phyloP scores from a whole-genome alignment of 1,140 invertebrate genomes.

The Lepeophtheirus salmonis region DNA sequence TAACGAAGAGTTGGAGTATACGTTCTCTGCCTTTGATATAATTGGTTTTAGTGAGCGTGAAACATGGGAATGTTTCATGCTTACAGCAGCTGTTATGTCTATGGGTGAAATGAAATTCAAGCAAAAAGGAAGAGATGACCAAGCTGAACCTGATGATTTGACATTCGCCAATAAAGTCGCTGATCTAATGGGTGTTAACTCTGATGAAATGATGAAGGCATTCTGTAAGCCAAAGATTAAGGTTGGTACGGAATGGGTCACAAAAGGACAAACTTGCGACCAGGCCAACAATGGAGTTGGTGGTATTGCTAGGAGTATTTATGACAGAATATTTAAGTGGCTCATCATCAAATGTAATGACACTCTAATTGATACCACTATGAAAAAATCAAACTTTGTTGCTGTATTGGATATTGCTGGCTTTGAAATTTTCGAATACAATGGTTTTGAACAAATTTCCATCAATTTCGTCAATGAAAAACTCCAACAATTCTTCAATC shows the following conservation, averaged over 20 bases:
- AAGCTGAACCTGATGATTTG: slow-evolving; percentile 62
- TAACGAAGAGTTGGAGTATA: slow-evolving; percentile 46
- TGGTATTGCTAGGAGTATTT: slow-evolving; percentile 91
- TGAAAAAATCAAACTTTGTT: slow-evolving; percentile 93
- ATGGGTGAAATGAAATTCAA: slow-evolving; percentile 99
- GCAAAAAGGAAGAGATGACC: slow-evolving; percentile 96
- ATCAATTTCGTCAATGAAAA: slow-evolving; percentile 98
- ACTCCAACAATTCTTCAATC: slow-evolving; percentile 93
- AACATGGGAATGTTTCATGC: slow-evolving; percentile 88
- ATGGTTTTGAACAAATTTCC: slow-evolving; percentile 98
- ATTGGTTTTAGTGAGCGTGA: slow-evolving; percentile 89
- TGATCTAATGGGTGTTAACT: slow-evolving; percentile 73
- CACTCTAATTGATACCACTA: slow-evolving; percentile 83
- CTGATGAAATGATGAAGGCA: slow-evolving; percentile 78
- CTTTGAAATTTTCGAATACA: slow-evolving; percentile 98
- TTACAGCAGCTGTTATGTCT: slow-evolving; percentile 92
- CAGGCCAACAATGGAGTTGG: slow-evolving; percentile 43
- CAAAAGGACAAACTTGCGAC: slow-evolving; percentile 30
- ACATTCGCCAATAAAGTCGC: slow-evolving; percentile 50
- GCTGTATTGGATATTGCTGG: slow-evolving; percentile 99
- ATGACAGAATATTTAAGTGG: slow-evolving; percentile 92
- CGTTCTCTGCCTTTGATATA: slow-evolving; percentile 84
- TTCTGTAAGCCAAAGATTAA: slow-evolving; percentile 95
- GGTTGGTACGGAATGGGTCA: slow-evolving; percentile 52
- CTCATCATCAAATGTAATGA: slow-evolving; percentile 96